These are phyloP conservation scores for Idaea straminata DNA, from an alignment of 2,888 invertebrate genomes.

Conservation along the genomic window DNA sequence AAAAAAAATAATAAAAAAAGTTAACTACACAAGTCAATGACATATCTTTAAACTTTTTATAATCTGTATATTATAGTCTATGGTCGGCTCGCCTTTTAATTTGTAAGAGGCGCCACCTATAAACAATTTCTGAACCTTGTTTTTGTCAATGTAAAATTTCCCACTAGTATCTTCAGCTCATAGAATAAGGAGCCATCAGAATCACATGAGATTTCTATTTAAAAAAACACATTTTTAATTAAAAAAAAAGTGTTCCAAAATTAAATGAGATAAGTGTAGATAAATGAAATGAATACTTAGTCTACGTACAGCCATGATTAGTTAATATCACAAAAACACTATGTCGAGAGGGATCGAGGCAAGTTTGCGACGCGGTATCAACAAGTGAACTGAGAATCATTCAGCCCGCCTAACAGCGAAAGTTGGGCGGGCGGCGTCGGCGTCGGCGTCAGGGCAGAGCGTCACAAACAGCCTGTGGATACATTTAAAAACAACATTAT, in stretches of 20 bases:
- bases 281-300: slow-evolving; percentile 11
- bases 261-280: not conserved
- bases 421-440: slow-evolving; percentile 61
- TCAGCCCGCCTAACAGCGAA: slow-evolving; percentile 64
- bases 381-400: slow-evolving; percentile 56
- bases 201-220: too few relatives aligned
- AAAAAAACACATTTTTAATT: too few relatives aligned
- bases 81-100: too few relatives aligned
- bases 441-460: slow-evolving; percentile 34
- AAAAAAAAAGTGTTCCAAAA: not conserved
- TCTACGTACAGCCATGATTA: slow-evolving; percentile 69
- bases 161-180: too few relatives aligned
- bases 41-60: too few relatives aligned
- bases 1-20: too few relatives aligned
- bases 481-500: slow-evolving; percentile 13
- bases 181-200: too few relatives aligned
- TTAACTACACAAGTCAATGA: too few relatives aligned
- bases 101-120: too few relatives aligned
- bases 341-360: slow-evolving; percentile 33
- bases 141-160: too few relatives aligned
- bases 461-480: slow-evolving; percentile 19
- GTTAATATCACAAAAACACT: slow-evolving; percentile 51
- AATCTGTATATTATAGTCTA: too few relatives aligned
- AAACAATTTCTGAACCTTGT: too few relatives aligned
- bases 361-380: slow-evolving; percentile 60